These are phyloP conservation scores for Bombus picipes DNA, from an alignment of 1,140 invertebrate genomes.

Conservation along the genomic window DNA sequence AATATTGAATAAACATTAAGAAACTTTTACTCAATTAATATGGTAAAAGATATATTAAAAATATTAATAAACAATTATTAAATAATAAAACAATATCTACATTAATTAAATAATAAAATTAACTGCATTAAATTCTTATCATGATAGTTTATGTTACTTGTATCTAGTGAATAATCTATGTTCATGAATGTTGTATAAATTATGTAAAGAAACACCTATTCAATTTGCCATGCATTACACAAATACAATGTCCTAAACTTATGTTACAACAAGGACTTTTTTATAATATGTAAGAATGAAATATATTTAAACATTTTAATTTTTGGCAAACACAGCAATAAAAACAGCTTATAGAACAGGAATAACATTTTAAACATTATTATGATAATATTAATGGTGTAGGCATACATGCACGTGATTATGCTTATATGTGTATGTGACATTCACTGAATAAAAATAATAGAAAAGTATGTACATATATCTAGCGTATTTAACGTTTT, in stretches of 20 bases:
- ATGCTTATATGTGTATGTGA: not conserved
- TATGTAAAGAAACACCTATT: not conserved
- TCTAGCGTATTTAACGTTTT: not conserved
- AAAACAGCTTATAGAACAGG: not conserved
- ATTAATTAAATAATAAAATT: not conserved
- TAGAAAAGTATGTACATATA: not conserved
- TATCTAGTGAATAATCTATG: not conserved
- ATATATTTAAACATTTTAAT: not conserved
- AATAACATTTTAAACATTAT: not conserved
- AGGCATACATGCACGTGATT: constrained; percentile 11
- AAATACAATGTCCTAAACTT: constrained; percentile 8
- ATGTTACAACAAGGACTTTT: not conserved
- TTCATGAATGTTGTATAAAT: not conserved
- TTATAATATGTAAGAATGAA: not conserved
- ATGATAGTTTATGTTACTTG: not conserved
- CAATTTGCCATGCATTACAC: constrained; percentile 31
- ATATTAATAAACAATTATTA: not conserved
- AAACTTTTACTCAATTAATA: too few species aligned
- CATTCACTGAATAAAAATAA: constrained; percentile 4
- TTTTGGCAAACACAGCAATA: not conserved
- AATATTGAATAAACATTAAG: not conserved
- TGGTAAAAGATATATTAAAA: not conserved
- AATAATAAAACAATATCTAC: not conserved
- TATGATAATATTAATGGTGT: not conserved
- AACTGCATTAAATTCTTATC: not conserved